Evolutionary conservation across 2,113 vertebrate species (phyloP).

Genomic region (Muntiacus reevesi): DNA sequence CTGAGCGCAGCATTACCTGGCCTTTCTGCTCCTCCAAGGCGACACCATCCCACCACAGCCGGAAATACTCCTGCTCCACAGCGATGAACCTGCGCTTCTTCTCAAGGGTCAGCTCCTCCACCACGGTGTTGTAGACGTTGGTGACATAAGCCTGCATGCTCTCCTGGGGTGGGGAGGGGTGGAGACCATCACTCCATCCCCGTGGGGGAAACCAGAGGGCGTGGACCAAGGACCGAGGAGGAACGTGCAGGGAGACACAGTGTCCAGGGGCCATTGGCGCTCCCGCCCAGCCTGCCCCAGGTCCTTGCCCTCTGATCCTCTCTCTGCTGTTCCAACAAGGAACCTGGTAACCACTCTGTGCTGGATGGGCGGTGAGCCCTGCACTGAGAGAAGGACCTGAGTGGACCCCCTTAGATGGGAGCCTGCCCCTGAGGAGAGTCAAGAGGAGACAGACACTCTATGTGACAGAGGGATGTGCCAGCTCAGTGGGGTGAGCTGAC

Average conservation of each 20-base stretch:
- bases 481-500: background rate
- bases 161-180: conserved; percentile 79
- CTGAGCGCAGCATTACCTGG: conserved; percentile 78
- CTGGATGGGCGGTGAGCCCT: accelerated
- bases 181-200: accelerated
- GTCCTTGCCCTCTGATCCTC: accelerated
- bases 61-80: conserved; percentile 93
- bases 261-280: too few species aligned
- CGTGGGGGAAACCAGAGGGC: accelerated
- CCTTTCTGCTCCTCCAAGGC: conserved; percentile 84
- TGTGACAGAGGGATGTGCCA: accelerated
- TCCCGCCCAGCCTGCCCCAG: accelerated
- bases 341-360: background rate
- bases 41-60: conserved; percentile 89
- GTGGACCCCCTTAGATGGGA: accelerated
- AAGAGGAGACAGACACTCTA: background rate
- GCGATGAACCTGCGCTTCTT: conserved; percentile 87
- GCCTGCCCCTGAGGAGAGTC: background rate
- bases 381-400: background rate
- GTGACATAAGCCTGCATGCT: conserved; percentile 91
- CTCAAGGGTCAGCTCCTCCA: conserved; percentile 83
- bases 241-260: accelerated
- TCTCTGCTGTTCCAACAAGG: background rate
- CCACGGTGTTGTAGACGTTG: conserved; percentile 89
- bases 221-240: background rate